Evolutionary conservation across 2,113 vertebrate genomes (phyloP), one percentile per base, ranked within the genome.

Genomic region (Anarrhichthys ocellatus): DNA sequence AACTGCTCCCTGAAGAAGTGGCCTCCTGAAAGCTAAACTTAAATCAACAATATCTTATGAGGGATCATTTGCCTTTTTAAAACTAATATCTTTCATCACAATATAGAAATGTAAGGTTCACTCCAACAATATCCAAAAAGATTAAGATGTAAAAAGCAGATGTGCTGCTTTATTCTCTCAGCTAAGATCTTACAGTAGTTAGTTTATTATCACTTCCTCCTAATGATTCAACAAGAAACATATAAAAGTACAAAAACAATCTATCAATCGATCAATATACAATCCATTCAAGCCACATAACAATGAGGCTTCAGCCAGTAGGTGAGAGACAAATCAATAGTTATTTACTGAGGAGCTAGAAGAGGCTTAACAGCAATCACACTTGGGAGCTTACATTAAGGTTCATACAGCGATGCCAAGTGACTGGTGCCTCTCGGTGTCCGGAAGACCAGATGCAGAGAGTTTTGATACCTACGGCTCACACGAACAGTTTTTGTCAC

Each of bases 21-120:
- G 70, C 65, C 76, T 81, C 8, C 52, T 61, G 74, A 81, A 87
- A 90, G 65, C n/a, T 76, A 68, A 84, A 76, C 56, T 69, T 50
- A 86, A 80, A 85, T 75, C 62, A 90, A 89, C 81, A 89, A 44
- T 27, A 73, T 56, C 76, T 83, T 76, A 62, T 80, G 69, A 34
- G 59, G 24, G 24, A 79, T 73, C 67, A 62, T 82, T 64, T 89
- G 32, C 65, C 38, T 63, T 78, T 78, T 44, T 65, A 32, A 58
- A 38, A 1, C 13, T 10, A 48, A 84, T 76, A 80, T 83, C 18
- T 82, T 77, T 85, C 52, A 72, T 72, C 50, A 32, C 5, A 61
- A 42, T 20, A 11, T 22, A 80, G 73, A 73, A 81, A 77, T 34
- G 42, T 44, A 20, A 56, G 9, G 75, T 27, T 56, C 68, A 77